Evolutionary conservation across 2,113 vertebrate genomes (phyloP), one percentile per base, ranked within the genome.

Genomic region (Budorcas taxicolor): DNA sequence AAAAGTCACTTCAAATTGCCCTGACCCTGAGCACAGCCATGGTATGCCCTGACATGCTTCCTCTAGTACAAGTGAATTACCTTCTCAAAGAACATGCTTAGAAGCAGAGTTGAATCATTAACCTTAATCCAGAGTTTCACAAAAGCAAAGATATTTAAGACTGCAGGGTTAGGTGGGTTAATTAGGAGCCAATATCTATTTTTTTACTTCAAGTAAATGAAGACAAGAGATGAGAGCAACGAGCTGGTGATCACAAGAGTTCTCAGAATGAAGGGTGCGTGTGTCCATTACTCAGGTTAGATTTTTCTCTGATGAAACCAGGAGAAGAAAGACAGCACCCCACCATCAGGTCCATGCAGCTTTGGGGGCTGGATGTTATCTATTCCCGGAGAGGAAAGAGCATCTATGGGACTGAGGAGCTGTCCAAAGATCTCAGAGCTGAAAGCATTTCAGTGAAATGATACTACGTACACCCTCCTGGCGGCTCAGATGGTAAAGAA

Each of bases 251-350:
- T 29, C 17, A 36, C 13, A 9, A 25, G 25, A 21, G 3, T 52
- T 7, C 1, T 0, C 1, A 25, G 14, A 27, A 0, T 2, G 25
- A 7, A 62, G 12, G 10, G 6, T 1, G 8, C 1, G 1, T 53
- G 19, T 31, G 23, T 33, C 40, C 58, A 15, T 31, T 13, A 40
- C 6, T 4, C 31, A 7, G 78, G 15, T 7, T 40, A 45, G 9
- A 5, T 7, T 33, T 67, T 55, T 25, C 36, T 87, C 60, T 53
- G 40, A 33, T 2, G 8, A 67, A 82, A 17, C 25, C n/a, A 58
- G 64, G 6, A 78, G 21, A 43, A 55, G 36, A 52, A 43, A 84
- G 25, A 13, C 19, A 50, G 8, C 27, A 6, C 25, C 29, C n/a
- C 8, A 3, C 13, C 16, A 3, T 0, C 0, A 10, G 7, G 14